Percentiles rank a stretch among this genome's conserved stretches.
Conservation (phyloP, 2,888 invertebrate genomes). For the Drosophila cracens region DNA sequence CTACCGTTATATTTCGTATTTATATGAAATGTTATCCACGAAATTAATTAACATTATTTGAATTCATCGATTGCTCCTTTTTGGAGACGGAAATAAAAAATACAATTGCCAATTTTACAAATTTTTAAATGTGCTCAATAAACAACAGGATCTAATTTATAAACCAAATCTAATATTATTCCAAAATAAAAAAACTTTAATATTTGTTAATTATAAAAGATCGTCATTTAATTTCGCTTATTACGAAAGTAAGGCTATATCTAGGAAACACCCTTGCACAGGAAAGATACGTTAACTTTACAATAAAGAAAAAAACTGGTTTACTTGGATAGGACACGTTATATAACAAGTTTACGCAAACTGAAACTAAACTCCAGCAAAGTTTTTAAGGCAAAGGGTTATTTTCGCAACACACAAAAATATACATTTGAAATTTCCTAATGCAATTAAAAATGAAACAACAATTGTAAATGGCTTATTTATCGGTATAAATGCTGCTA, state of each 20-base stretch:
- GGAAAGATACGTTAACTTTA: slow-evolving; percentile 2
- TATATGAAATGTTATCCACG: neutral
- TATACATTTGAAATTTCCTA: neutral
- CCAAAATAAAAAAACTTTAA: neutral
- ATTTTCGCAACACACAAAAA: neutral
- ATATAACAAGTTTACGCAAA: slow-evolving; percentile 12
- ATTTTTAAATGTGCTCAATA: neutral
- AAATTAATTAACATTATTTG: neutral
- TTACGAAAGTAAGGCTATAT: neutral
- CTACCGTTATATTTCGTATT: neutral
- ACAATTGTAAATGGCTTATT: neutral
- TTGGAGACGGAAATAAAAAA: neutral
- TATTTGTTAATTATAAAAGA: neutral
- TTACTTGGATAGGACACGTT: slow-evolving; percentile 7
- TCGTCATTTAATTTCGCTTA: neutral
- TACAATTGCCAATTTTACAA: neutral
- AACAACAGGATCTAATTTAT: neutral
- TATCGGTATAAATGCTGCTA: neutral
- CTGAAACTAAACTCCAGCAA: neutral
- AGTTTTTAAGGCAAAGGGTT: slow-evolving; percentile 1
- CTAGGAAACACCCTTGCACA: neutral
- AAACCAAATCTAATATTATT: neutral
- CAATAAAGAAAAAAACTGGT: neutral
- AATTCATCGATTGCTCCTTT: neutral
- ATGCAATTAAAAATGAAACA: neutral